These are phyloP conservation scores for Lithosia quadra DNA, from an alignment of 2,888 invertebrate species.

Conservation along the genomic window DNA sequence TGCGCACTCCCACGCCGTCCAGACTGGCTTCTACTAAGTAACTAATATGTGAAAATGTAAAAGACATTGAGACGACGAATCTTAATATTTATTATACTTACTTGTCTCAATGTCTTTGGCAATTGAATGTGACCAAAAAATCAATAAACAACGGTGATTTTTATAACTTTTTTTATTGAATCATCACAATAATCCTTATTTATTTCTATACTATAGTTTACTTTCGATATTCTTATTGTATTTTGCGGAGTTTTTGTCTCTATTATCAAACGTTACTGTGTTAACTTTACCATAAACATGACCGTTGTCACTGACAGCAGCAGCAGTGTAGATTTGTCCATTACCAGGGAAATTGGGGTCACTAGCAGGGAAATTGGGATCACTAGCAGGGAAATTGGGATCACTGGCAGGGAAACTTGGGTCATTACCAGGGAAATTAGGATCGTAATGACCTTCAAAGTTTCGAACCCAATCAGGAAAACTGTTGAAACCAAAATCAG, in stretches of 20 bases:
- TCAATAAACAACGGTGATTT: slow-evolving; percentile 62
- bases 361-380: slow-evolving; percentile 57
- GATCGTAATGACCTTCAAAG: slow-evolving; percentile 62
- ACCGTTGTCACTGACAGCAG: slow-evolving; percentile 70
- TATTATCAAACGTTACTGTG: slow-evolving; percentile 61
- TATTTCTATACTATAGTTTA: not conserved
- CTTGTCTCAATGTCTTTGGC: slow-evolving; percentile 72
- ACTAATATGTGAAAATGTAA: slow-evolving; percentile 27
- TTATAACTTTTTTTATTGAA: slow-evolving; percentile 33
- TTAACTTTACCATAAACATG: slow-evolving; percentile 68
- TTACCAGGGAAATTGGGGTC: slow-evolving; percentile 57
- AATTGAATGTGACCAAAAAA: slow-evolving; percentile 26
- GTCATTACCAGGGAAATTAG: slow-evolving; percentile 56
- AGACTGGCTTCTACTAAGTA: slow-evolving; percentile 68
- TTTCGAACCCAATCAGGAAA: slow-evolving; percentile 60
- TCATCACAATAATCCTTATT: slow-evolving; percentile 5
- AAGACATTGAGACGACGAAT: slow-evolving; percentile 74
- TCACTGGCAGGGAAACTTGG: slow-evolving; percentile 57
- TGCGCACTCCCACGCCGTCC: slow-evolving; percentile 71
- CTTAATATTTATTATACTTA: slow-evolving; percentile 36
- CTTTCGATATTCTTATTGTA: slow-evolving; percentile 11
- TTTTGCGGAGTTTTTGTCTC: slow-evolving; percentile 39
- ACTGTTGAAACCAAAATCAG: slow-evolving; percentile 53
- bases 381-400: slow-evolving; percentile 56
- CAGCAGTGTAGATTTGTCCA: slow-evolving; percentile 53